Base-by-base conservation (phyloP, 2,888 invertebrate genomes). In the Cryptops parisi region DNA sequence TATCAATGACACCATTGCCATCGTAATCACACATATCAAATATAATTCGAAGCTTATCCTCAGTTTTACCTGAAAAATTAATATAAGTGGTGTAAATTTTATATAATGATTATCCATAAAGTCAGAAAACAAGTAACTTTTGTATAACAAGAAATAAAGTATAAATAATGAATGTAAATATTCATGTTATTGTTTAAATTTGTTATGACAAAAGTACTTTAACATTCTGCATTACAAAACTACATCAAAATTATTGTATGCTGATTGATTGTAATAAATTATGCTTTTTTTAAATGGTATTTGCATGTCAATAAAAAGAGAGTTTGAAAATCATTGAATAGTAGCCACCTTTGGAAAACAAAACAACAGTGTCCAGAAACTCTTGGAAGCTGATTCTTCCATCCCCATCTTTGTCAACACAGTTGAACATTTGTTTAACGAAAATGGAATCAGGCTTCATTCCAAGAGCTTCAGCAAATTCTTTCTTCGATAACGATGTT, bases 11-110 rank as follows among this genome's bases (percentile, higher is more conserved):
- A 0, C 93, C 90, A 62, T 90, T 90, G 17, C 88, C 79, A 65
- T 94, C 89, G 62, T 90, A 87, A 66, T 94, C 94, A 64, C 94
- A 94, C 94, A 96, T 94, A 68, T 94, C 90, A 65, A 94, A 94
- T 59, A 96, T 89, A 27, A 94, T 91, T 3, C 91, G 76, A 33
- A 94, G 72, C 64, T 93, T 93, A 64, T 91, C 90, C 62, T 91
- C 91, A 1, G 90, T 90, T 62, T 87, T 87, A 19, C 63, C 63
- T 59, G 38, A 22, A 49, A 25, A 45, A 40, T n/a, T n/a, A n/a
- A n/a, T n/a, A n/a, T n/a, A n/a, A n/a, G n/a, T n/a, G n/a, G n/a
- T n/a, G n/a, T n/a, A n/a, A n/a, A n/a, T n/a, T n/a, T n/a, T n/a
- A n/a, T n/a, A n/a, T n/a, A n/a, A n/a, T n/a, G n/a, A n/a, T n/a